These are phyloP conservation scores for Isichthys henryi DNA, from an alignment of 2,113 vertebrate species.

Conservation along the genomic window DNA sequence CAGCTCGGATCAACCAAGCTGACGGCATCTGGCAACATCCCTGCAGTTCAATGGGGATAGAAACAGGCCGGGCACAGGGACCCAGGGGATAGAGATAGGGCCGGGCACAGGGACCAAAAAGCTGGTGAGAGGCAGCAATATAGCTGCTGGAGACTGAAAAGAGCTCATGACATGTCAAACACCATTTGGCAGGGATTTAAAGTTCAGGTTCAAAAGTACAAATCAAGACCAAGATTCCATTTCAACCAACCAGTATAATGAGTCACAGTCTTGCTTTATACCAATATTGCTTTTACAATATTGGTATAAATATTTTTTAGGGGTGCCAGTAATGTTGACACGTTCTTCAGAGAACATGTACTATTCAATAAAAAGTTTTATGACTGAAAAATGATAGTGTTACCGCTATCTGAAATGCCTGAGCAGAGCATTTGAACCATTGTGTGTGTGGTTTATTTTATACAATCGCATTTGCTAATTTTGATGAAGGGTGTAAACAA, in stretches of 20 bases:
- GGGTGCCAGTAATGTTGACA: neutral
- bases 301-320: neutral
- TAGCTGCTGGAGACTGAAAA: neutral
- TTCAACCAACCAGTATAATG: neutral
- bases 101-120: neutral
- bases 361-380: neutral
- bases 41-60: neutral
- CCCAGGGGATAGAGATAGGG: neutral
- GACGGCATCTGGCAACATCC: neutral
- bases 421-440: neutral
- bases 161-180: neutral
- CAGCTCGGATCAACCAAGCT: neutral
- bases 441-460: neutral
- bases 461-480: neutral
- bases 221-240: neutral
- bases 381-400: neutral
- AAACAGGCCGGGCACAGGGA: neutral
- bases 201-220: neutral
- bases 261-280: neutral
- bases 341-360: neutral
- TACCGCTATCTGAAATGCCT: neutral
- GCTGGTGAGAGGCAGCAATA: neutral
- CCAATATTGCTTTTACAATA: neutral
- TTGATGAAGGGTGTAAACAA: neutral
- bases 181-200: neutral